Base-by-base conservation (phyloP, 2,113 vertebrate species). In the Rhegmatorhina hoffmannsi region DNA sequence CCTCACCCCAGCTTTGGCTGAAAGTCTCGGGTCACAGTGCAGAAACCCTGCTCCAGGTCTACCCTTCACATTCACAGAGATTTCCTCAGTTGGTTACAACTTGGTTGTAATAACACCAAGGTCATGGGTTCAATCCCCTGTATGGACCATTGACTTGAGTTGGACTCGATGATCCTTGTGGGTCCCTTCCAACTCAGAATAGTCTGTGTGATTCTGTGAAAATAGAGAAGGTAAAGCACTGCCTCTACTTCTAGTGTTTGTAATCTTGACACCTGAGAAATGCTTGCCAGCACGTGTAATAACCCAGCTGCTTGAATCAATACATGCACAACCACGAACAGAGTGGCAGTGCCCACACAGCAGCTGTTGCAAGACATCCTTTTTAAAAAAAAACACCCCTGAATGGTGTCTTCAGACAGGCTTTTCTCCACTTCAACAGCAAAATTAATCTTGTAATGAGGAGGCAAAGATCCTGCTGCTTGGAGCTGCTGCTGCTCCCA, bases 271-370 rank as follows among this genome's bases (percentile, higher is more conserved):
- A 55, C 52, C 47, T 23, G 50, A 83, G 46, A 77, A 69, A 43
- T 0, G 2, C 29, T 53, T 38, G 33, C 55, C 46, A 63, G 72
- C 6, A 1, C 0, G 1, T 14, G 56, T 16, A 56, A 13, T 18
- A 86, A 34, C 13, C 44, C 43, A 31, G 11, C 24, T 47, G 43
- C 49, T n/a, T 2, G 1, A 53, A 67, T 25, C 15, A 4, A 36
- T 4, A 10, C 21, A 26, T 1, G 2, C 33, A 17, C 33, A 25
- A 7, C 52, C 25, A 13, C 24, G 11, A 13, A 34, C 23, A 20
- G 38, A 43, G 44, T 3, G 1, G 36, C 36, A n/a, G 43, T 10
- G 70, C 44, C 23, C 40, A 66, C 52, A 2, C 33, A 77, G 38
- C 28, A 82, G 28, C 59, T 89, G 55, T 76, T 47, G 28, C 55